These are phyloP conservation scores for Zygogramma bicolorata DNA, from an alignment of 2,888 invertebrate genomes.

Conservation along the genomic window DNA sequence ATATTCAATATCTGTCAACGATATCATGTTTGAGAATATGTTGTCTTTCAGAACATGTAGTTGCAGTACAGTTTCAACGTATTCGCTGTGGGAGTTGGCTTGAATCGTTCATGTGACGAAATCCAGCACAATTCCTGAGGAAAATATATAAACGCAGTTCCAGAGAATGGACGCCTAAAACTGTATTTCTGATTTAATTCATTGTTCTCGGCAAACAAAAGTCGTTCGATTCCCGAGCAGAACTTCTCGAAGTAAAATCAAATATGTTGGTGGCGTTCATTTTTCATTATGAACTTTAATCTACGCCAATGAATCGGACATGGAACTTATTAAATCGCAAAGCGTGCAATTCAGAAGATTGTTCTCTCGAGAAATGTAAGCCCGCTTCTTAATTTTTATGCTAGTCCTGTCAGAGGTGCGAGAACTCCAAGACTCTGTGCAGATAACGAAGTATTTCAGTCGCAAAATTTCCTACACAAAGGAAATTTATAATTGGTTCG, in stretches of 20 bases:
- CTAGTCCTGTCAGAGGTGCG: conserved; percentile 31
- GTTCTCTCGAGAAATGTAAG: conserved; percentile 58
- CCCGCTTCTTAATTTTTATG: conserved; percentile 36
- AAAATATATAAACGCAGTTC: too few species aligned
- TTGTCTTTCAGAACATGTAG: too few species aligned
- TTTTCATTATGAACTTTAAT: conserved; percentile 60
- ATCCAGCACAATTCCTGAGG: too few species aligned
- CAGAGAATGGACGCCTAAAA: too few species aligned
- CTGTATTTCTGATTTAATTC: too few species aligned
- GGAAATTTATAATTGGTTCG: conserved; percentile 18
- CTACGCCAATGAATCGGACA: conserved; percentile 52
- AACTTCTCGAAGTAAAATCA: conserved; percentile 44
- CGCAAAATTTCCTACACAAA: conserved; percentile 18
- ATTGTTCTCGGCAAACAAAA: not conserved
- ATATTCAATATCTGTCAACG: too few species aligned
- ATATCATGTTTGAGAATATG: too few species aligned
- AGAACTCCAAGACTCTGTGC: conserved; percentile 1
- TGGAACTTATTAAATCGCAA: conserved; percentile 51
- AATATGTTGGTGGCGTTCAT: conserved; percentile 57
- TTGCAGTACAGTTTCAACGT: too few species aligned
- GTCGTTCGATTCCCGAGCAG: not conserved
- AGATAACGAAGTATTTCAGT: conserved; percentile 18
- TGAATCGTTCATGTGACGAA: too few species aligned
- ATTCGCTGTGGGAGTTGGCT: too few species aligned
- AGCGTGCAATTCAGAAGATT: conserved; percentile 61